These are phyloP conservation scores for Tachina lurida DNA, from an alignment of 2,888 invertebrate genomes.

Conservation along the genomic window DNA sequence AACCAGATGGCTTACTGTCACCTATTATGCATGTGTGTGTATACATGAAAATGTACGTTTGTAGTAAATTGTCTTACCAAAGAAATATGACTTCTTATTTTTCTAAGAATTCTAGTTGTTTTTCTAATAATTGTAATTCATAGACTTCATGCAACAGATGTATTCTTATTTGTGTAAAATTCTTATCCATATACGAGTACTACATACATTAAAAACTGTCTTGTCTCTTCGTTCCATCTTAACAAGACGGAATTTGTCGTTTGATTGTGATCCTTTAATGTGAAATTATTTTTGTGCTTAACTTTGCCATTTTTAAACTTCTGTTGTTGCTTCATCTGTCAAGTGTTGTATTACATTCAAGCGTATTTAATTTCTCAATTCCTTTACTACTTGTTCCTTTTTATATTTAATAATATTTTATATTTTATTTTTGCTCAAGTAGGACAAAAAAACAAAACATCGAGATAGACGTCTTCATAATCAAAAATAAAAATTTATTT, in stretches of 20 bases:
- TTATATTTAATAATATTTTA: no score
- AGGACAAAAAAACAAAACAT: no score
- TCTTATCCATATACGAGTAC: constrained; percentile 19
- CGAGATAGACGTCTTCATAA: no score
- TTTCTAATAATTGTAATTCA: constrained; percentile 24
- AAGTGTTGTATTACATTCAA: constrained; percentile 19
- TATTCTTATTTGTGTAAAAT: constrained; percentile 11
- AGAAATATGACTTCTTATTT: constrained; percentile 12
- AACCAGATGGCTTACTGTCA: constrained; percentile 40
- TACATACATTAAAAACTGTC: constrained; percentile 26
- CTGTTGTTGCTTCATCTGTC: constrained; percentile 27
- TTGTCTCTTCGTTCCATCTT: constrained; percentile 29
- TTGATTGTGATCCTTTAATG: constrained; percentile 35
- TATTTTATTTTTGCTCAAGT: no score
- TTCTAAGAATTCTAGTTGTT: background rate
- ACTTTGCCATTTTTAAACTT: constrained; percentile 44
- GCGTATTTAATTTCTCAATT: background rate
- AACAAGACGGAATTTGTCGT: constrained; percentile 41
- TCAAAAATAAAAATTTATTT: no score
- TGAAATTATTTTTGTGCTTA: constrained; percentile 54
- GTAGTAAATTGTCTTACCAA: no score
- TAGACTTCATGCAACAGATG: constrained; percentile 48
- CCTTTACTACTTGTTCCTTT: no score
- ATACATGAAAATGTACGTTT: no score
- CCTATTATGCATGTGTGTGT: background rate